Evolutionary conservation across 2,888 invertebrate species (phyloP).

Genomic region (Beris morrisii): DNA sequence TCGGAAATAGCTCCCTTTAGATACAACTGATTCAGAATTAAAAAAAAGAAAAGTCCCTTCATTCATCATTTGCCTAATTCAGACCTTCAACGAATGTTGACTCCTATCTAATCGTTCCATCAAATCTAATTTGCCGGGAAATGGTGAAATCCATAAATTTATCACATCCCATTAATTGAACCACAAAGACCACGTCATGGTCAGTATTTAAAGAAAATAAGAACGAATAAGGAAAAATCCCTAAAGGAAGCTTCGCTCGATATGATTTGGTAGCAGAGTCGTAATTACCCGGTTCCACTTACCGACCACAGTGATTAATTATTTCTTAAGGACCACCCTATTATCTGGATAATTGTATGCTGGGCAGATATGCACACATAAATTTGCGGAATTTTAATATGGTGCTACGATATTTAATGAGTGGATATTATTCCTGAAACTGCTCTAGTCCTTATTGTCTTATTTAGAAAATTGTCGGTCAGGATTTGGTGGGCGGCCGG

Average conservation of each 20-base stretch:
- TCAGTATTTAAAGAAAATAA: conserved; percentile 14
- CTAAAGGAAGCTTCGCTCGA: neutral
- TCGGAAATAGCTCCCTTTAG: no score
- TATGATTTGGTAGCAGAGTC: conserved; percentile 16
- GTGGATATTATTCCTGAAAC: conserved; percentile 23
- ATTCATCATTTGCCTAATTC: conserved; percentile 3
- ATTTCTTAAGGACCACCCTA: conserved; percentile 26
- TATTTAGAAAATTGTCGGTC: neutral
- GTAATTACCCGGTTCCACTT: conserved; percentile 22
- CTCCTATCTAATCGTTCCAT: conserved; percentile 24
- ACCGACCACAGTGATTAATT: conserved; percentile 31
- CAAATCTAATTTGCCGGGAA: conserved; percentile 27
- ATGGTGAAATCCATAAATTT: conserved; percentile 26
- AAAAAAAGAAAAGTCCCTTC: no score
- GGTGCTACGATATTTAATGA: conserved; percentile 23
- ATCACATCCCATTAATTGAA: conserved; percentile 12
- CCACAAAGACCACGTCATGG: conserved; percentile 18
- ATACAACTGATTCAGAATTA: no score
- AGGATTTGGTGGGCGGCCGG: no score
- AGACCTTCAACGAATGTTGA: conserved; percentile 13
- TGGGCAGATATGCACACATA: conserved; percentile 21
- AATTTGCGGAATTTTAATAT: conserved; percentile 30
- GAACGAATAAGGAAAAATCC: neutral
- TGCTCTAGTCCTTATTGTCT: conserved; percentile 13
- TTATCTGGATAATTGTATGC: conserved; percentile 21